Base-by-base conservation (phyloP, 2,888 invertebrate species). In the Uloborus plumipes region DNA sequence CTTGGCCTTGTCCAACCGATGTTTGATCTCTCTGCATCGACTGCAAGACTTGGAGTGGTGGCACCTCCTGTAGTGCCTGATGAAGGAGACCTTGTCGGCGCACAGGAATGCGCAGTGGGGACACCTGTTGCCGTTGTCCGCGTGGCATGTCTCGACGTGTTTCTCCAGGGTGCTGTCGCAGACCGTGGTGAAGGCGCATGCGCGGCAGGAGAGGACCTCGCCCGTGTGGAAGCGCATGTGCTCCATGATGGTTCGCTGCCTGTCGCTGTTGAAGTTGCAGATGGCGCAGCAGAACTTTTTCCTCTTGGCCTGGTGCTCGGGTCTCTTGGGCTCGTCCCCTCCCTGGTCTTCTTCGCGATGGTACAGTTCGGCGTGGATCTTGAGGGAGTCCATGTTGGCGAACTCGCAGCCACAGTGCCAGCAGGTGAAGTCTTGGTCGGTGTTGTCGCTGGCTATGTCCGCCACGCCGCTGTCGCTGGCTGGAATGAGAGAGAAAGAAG, bases 391-490 rank as follows among this genome's bases (percentile, higher is more conserved):
- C 85, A 90, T 90, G 86, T 91, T 90, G 85, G 90, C 89, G 87
- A 91, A 91, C 87, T 91, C 91, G 87, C 91, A 91, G 81, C 91
- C 91, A 88, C 91, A 91, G 87, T 89, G 89, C 85, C 88, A 89
- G 88, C 91, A 91, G 86, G 90, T 89, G 87, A 91, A 90, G 22
- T 81, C 81, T 39, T 73, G 70, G 18, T 83, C 82, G 20, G 55
- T 62, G 53, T 55, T 53, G 49, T 65, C 67, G 26, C 66, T 71
- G 15, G 71, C 55, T 2, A 67, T n/a, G 47, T 83, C 82, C 0
- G 72, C 51, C 16, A 77, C 64, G 0, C 77, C 72, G 39, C 76
- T 83, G 67, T 83, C 82, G 13, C 82, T 83, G 0, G 82, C 82
- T 82, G 51, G 9, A 70, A 61, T 18, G 15, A 20, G 6, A 61